Evolutionary conservation across 2,113 vertebrate genomes (phyloP).

Genomic region (Festucalex cinctus): DNA sequence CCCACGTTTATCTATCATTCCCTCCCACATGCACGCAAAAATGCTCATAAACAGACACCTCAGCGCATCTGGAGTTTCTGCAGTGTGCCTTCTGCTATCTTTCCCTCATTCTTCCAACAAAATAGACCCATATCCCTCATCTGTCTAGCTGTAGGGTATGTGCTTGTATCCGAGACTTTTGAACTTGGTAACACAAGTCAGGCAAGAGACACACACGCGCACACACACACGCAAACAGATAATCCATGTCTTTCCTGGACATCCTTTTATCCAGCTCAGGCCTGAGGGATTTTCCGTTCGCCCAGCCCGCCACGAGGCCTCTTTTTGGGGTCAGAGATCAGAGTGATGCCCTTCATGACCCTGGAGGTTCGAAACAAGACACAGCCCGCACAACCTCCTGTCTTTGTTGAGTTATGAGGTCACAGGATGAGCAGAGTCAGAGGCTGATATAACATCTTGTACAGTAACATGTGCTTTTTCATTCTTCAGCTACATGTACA

Average conservation of each 20-base stretch:
- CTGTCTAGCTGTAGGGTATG: conserved; percentile 60
- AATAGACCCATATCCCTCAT: conserved; percentile 61
- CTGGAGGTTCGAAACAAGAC: conserved; percentile 36
- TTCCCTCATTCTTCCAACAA: conserved; percentile 14
- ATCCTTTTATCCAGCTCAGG: conserved; percentile 64
- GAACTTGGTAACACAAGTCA: conserved; percentile 45
- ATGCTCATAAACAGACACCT: conserved; percentile 13
- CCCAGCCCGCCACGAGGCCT: conserved; percentile 43
- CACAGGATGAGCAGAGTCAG: conserved; percentile 19
- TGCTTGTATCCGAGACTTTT: conserved; percentile 18
- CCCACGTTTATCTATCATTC: conserved; percentile 14
- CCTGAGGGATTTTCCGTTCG: conserved; percentile 53
- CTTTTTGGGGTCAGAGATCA: conserved; percentile 61
- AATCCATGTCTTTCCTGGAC: conserved; percentile 58
- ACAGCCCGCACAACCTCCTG: conserved; percentile 20
- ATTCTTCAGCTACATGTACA: conserved; percentile 4
- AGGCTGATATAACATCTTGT: conserved; percentile 28
- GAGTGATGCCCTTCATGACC: conserved; percentile 52
- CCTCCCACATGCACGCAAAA: conserved; percentile 19
- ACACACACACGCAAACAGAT: conserved; percentile 25
- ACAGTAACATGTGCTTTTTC: neutral
- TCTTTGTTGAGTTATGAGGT: conserved; percentile 24
- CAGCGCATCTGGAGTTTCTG: conserved; percentile 17
- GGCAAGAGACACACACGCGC: conserved; percentile 18
- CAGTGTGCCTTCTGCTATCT: conserved; percentile 5